Conservation (phyloP, 2,888 invertebrate species). For the Latrodectus hesperus region DNA sequence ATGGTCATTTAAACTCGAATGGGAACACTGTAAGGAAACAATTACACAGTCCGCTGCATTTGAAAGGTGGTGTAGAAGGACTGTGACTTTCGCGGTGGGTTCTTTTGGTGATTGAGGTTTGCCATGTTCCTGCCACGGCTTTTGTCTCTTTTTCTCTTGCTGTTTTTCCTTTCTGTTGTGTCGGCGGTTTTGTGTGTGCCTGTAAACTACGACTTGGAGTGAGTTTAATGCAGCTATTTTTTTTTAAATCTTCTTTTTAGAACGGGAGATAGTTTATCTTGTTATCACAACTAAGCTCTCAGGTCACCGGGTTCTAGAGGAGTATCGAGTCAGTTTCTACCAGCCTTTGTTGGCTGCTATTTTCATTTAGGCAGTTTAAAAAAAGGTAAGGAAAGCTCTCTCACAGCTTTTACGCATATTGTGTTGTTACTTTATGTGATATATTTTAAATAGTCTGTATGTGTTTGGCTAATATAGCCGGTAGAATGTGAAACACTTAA, state of each 20-base stretch:
- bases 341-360: not conserved
- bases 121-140: not conserved
- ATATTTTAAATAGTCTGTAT: no score
- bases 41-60: slow-evolving; percentile 58
- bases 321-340: not conserved
- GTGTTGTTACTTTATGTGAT: no score
- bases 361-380: no score
- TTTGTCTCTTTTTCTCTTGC: slow-evolving; percentile 34
- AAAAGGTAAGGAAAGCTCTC: no score
- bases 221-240: not conserved
- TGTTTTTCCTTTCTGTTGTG: slow-evolving; percentile 38
- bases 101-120: slow-evolving; percentile 1
- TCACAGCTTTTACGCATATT: no score
- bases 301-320: slow-evolving; percentile 1
- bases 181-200: not conserved
- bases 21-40: slow-evolving; percentile 56
- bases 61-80: slow-evolving; percentile 52
- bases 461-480: no score
- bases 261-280: not conserved
- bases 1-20: slow-evolving; percentile 59
- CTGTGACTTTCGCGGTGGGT: slow-evolving; percentile 28
- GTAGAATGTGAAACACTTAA: no score
- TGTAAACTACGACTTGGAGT: slow-evolving; percentile 41
- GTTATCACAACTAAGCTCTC: not conserved
- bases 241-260: not conserved